A percentile compares a stretch with the other conserved stretches of the same genome.
Evolutionary conservation across 2,888 invertebrate species (phyloP).

Genomic region (Mesochorus sp.): DNA sequence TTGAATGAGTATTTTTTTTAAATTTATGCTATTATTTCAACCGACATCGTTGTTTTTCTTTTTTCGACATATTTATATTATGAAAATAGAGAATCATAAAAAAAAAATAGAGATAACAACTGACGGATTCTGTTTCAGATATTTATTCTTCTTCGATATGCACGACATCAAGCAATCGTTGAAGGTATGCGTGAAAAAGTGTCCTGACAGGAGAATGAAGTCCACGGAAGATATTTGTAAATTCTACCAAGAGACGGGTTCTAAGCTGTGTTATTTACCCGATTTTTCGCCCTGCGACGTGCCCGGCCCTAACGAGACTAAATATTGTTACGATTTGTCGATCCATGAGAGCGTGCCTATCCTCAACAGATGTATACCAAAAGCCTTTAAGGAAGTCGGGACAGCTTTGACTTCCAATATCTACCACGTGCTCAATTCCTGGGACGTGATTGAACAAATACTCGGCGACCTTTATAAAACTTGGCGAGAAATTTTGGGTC

Average conservation of each 20-base stretch:
- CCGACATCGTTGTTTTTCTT: no score
- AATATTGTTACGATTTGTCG: constrained; percentile 86
- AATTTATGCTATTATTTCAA: no score
- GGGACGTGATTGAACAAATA: constrained; percentile 94
- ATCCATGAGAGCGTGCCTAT: constrained; percentile 90
- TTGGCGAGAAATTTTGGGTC: constrained; percentile 92
- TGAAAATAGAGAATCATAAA: no score
- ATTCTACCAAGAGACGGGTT: constrained; percentile 89
- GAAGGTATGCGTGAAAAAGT: constrained; percentile 94
- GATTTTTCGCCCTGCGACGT: constrained; percentile 77
- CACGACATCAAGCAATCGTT: constrained; percentile 89
- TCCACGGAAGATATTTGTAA: constrained; percentile 87
- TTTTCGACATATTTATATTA: no score
- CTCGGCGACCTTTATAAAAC: constrained; percentile 93
- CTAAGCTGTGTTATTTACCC: constrained; percentile 87
- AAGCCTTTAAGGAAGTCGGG: constrained; percentile 86
- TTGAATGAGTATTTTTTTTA: no score
- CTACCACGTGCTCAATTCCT: constrained; percentile 92
- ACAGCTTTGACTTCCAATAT: constrained; percentile 87
- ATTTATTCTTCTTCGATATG: constrained; percentile 93
- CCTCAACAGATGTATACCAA: constrained; percentile 94
- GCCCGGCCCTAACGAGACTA: constrained; percentile 74
- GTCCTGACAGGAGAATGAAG: constrained; percentile 88
- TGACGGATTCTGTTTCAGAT: constrained; percentile 81
- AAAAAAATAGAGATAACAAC: not conserved